phyloP scores from a whole-genome alignment of 2,888 invertebrate genomes.

The Drosophila kuntzei region DNA sequence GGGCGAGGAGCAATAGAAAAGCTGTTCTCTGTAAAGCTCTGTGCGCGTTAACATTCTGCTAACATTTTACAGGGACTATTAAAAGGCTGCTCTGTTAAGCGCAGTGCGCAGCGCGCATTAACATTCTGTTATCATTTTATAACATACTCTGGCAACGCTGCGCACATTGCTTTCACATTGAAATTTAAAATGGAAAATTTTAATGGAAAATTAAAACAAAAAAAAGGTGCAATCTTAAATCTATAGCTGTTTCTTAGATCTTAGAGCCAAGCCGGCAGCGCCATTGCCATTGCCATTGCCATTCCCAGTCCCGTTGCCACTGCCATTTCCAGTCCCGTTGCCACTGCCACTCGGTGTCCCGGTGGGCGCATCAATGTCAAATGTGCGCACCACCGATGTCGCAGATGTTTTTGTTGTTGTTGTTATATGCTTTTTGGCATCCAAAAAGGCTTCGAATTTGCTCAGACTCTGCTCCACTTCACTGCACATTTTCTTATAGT shows the following conservation, averaged over 20 bases:
- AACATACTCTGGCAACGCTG: constrained; percentile 14
- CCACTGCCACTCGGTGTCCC: background rate
- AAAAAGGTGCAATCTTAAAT: constrained; percentile 5
- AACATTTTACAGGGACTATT: background rate
- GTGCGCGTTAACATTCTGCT: constrained; percentile 1
- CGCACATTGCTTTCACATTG: constrained; percentile 7
- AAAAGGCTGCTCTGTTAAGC: constrained; percentile 8
- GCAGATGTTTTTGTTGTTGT: constrained; percentile 11
- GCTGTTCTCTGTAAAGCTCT: constrained; percentile 10
- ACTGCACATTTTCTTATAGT: constrained; percentile 84
- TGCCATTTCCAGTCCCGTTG: constrained; percentile 15
- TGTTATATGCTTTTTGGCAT: constrained; percentile 61
- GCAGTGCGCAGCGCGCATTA: background rate
- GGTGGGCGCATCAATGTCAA: constrained; percentile 87
- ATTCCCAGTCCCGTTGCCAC: background rate
- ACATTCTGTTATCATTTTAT: background rate
- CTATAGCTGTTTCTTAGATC: constrained; percentile 68
- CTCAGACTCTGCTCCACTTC: constrained; percentile 84
- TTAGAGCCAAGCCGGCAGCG: constrained; percentile 80
- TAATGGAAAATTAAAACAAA: background rate
- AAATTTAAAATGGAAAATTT: background rate
- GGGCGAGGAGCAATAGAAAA: constrained; percentile 1
- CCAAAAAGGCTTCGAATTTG: constrained; percentile 83
- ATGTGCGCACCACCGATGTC: constrained; percentile 81
- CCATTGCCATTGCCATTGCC: constrained; percentile 27